These are phyloP conservation scores for Dinothrombium tinctorium DNA, from an alignment of 1,140 invertebrate genomes.

Conservation along the genomic window DNA sequence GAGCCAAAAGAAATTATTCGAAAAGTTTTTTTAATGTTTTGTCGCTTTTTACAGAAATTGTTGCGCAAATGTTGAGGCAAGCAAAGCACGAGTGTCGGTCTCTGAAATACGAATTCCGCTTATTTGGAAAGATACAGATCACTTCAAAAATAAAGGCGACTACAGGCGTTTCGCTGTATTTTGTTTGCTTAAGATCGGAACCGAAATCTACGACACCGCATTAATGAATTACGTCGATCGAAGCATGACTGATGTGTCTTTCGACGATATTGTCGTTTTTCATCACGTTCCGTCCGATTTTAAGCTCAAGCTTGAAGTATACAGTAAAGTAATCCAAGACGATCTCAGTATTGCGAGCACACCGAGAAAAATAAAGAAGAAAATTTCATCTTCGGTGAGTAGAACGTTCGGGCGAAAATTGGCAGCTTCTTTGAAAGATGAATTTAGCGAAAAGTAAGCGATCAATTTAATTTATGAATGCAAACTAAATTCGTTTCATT, in stretches of 20 bases:
- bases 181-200: constrained; percentile 37
- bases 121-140: constrained; percentile 44
- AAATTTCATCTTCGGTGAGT: constrained; percentile 40
- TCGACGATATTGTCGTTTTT: constrained; percentile 40
- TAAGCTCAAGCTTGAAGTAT: constrained; percentile 37
- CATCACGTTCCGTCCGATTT: constrained; percentile 36
- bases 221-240: constrained; percentile 40
- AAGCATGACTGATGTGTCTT: constrained; percentile 40
- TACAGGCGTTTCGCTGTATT: constrained; percentile 43
- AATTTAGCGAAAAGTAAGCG: constrained; percentile 8
- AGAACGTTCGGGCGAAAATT: constrained; percentile 38
- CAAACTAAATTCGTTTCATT: constrained; percentile 17
- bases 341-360: constrained; percentile 41
- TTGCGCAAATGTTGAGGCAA: too few relatives aligned
- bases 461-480: constrained; percentile 1
- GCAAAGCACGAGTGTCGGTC: not conserved
- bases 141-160: constrained; percentile 47
- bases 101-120: constrained; percentile 38
- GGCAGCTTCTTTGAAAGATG: constrained; percentile 24
- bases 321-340: constrained; percentile 38
- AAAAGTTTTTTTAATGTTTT: not conserved
- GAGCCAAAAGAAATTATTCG: not conserved
- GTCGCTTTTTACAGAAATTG: too few relatives aligned
- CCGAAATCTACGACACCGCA: constrained; percentile 40
- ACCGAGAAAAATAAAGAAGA: constrained; percentile 37